A percentile compares a stretch with the other conserved stretches of the same genome.
Conservation (phyloP, 1,140 invertebrate species). For the Trichonephila inaurata region DNA sequence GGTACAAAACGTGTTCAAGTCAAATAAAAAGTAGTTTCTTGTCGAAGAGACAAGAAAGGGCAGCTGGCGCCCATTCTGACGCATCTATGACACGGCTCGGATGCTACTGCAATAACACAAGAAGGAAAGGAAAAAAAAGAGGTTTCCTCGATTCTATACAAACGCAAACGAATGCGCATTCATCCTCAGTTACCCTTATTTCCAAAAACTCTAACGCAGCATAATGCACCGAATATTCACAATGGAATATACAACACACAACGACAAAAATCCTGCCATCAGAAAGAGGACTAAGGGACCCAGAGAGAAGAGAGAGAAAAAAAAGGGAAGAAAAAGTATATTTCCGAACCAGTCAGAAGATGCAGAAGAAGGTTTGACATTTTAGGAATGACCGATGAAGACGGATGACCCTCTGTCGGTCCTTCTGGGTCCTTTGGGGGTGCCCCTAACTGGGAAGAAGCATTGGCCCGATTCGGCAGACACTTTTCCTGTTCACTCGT, state of each 20-base stretch:
- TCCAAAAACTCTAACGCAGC: constrained; percentile 39
- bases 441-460: constrained; percentile 26
- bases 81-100: constrained; percentile 41
- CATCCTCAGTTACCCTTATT: constrained; percentile 57
- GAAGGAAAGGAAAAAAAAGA: neutral
- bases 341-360: constrained; percentile 59
- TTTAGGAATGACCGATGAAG: constrained; percentile 76
- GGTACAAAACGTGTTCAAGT: neutral
- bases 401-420: constrained; percentile 63
- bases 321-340: constrained; percentile 11
- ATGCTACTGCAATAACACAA: constrained; percentile 56
- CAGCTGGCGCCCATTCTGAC: constrained; percentile 54
- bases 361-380: constrained; percentile 73
- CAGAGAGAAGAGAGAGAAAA: neutral
- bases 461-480: constrained; percentile 1
- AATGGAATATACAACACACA: constrained; percentile 36
- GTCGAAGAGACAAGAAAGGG: neutral
- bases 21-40: neutral
- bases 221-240: constrained; percentile 30
- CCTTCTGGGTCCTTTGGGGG: constrained; percentile 61
- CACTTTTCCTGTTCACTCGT: constrained; percentile 40
- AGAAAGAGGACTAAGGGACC: neutral
- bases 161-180: constrained; percentile 75
- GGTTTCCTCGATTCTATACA: constrained; percentile 28
- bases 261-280: constrained; percentile 12